These are phyloP conservation scores for Chrysochloris asiatica DNA, from an alignment of 2,113 vertebrate genomes.

Conservation along the genomic window DNA sequence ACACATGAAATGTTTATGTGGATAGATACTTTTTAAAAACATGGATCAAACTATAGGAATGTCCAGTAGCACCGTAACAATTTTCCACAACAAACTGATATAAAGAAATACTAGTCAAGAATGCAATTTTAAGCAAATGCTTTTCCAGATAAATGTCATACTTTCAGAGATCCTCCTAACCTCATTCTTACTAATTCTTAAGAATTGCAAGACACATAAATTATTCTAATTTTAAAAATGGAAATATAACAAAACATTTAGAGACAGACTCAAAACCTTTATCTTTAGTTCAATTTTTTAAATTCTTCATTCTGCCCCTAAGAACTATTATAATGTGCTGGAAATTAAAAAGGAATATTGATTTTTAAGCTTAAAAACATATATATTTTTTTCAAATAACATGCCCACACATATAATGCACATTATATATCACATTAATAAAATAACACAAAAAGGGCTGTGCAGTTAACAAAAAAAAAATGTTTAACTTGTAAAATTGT, in stretches of 20 bases:
- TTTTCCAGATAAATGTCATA: not conserved
- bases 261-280: conserved; percentile 19
- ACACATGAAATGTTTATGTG: not conserved
- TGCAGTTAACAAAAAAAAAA: not conserved
- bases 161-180: conserved; percentile 41
- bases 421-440: not conserved
- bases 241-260: conserved; percentile 21
- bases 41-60: not conserved
- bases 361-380: conserved; percentile 61
- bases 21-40: not conserved
- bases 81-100: conserved; percentile 18
- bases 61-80: not conserved
- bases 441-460: not conserved
- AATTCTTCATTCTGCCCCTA: conserved; percentile 21
- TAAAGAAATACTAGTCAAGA: not conserved
- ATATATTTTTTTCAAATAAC: not conserved
- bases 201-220: not conserved
- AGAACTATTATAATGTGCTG: conserved; percentile 20
- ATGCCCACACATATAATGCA: not conserved
- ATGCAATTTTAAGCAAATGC: conserved; percentile 12
- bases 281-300: conserved; percentile 46
- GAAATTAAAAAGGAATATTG: conserved; percentile 17
- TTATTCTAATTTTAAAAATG: conserved; percentile 30
- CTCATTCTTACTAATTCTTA: conserved; percentile 22
- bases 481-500: not conserved